Base-by-base conservation (phyloP, 2,888 invertebrate species). In the Drosophila recens region DNA sequence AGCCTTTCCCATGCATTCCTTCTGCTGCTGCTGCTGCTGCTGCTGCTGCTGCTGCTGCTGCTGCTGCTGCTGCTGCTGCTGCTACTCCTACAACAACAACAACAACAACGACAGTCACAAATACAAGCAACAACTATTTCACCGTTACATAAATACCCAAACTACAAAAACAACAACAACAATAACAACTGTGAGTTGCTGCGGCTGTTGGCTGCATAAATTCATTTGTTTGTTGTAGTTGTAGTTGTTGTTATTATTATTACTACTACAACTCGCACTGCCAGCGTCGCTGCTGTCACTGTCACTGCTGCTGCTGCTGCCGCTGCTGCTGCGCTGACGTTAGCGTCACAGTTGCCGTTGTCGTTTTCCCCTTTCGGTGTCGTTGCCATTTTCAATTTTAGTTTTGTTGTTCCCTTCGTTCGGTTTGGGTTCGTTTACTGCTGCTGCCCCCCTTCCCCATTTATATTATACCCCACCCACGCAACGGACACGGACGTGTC, bases 311-410 rank as follows among this genome's bases (percentile, higher is more conserved):
- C n/a, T n/a, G n/a, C n/a, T 59, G 56, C 20, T 33, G 46, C 40
- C 52, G 49, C 23, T 64, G 61, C 27, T 63, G 54, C 45, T 42
- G 56, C 65, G 61, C 54, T 46, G 56, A n/a, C 62, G 66, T 27
- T 54, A 48, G 36, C 59, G 58, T 59, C 23, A 40, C 69, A 61
- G 46, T 53, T 54, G 70, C 40, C 56, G 42, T 46, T 48, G 56
- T 48, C 64, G 43, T 69, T 75, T 67, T 67, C 73, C 80, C 73
- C 70, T 62, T 73, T 73, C 67, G 74, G 52, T 49, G 36, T 33
- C 78, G 77, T 82, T 85, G 82, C 80, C 85, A 84, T 85, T 82
- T 82, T 85, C 82, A 85, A 82, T 85, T 82, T 82, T 82, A 82
- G 82, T 82, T 85, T 85, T 78, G 82, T 76, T 74, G 69, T 61